Evolutionary conservation across 2,113 vertebrate species (phyloP).

Genomic region (Macroglossus sobrinus): DNA sequence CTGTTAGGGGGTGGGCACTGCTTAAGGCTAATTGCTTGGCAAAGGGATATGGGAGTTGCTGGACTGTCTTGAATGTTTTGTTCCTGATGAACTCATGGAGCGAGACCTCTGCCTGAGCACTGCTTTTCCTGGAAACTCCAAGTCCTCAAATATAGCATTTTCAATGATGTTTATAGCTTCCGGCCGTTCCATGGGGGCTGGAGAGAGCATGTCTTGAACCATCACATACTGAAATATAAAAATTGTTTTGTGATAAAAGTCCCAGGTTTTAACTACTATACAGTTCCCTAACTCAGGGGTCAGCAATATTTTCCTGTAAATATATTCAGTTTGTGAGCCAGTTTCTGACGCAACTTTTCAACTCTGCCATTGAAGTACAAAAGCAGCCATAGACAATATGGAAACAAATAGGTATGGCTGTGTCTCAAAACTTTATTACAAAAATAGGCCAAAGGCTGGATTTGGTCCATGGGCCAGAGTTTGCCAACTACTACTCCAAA

Average conservation of each 20-base stretch:
- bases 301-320: background rate
- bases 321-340: background rate
- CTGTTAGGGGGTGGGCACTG: rapidly evolving
- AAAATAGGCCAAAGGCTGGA: background rate
- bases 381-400: background rate
- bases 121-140: constrained; percentile 90
- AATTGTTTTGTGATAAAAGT: background rate
- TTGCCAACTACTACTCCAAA: background rate
- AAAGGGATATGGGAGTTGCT: constrained; percentile 78
- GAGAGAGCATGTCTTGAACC: constrained; percentile 96
- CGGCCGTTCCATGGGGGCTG: constrained; percentile 88
- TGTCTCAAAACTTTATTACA: background rate
- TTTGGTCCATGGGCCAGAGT: background rate
- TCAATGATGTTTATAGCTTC: constrained; percentile 94
- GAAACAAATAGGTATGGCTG: background rate
- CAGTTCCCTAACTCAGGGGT: background rate
- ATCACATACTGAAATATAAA: constrained; percentile 87
- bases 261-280: background rate
- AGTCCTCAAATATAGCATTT: constrained; percentile 91
- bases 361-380: background rate
- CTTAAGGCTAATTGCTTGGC: constrained; percentile 8
- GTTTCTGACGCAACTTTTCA: background rate
- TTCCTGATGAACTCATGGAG: constrained; percentile 93
- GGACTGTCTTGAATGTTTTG: constrained; percentile 87
- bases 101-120: constrained; percentile 93